Evolutionary conservation across 2,888 invertebrate genomes (phyloP).

Genomic region (Brenthis ino): DNA sequence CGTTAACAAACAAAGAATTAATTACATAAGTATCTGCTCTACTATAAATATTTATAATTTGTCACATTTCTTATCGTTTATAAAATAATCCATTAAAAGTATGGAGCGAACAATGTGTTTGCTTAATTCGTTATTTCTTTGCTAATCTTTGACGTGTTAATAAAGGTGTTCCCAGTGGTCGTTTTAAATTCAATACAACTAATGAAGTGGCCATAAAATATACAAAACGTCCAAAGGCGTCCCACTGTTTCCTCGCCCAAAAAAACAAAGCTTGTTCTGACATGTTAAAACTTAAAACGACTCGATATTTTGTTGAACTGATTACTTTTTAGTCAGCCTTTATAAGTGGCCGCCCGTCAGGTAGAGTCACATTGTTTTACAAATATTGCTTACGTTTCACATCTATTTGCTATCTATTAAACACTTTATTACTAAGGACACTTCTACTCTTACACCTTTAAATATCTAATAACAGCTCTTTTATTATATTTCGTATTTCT

Average conservation of each 20-base stretch:
- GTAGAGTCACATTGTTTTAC: slow-evolving; percentile 61
- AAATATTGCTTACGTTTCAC: slow-evolving; percentile 65
- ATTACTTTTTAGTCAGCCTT: slow-evolving; percentile 61
- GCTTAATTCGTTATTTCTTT: slow-evolving; percentile 38
- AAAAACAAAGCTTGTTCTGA: slow-evolving; percentile 75
- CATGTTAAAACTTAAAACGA: slow-evolving; percentile 73
- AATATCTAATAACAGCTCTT: no score
- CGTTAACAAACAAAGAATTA: not conserved
- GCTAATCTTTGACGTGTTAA: slow-evolving; percentile 63
- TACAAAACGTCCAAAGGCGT: slow-evolving; percentile 71
- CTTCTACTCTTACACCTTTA: no score
- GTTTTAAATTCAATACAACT: slow-evolving; percentile 54
- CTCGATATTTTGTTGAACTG: slow-evolving; percentile 68
- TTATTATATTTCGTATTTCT: no score
- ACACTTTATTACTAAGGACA: no score
- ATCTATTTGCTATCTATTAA: slow-evolving; percentile 12
- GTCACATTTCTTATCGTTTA: not conserved
- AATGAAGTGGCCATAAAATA: slow-evolving; percentile 76
- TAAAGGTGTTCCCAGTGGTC: slow-evolving; percentile 58
- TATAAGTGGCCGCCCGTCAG: slow-evolving; percentile 44
- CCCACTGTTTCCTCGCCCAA: slow-evolving; percentile 60
- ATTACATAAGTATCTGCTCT: no score
- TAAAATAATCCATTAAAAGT: not conserved
- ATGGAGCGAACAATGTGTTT: not conserved
- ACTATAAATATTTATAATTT: not conserved